Base-by-base conservation (phyloP, 2,797 vertebrate genomes). In the Mus minutoides region DNA sequence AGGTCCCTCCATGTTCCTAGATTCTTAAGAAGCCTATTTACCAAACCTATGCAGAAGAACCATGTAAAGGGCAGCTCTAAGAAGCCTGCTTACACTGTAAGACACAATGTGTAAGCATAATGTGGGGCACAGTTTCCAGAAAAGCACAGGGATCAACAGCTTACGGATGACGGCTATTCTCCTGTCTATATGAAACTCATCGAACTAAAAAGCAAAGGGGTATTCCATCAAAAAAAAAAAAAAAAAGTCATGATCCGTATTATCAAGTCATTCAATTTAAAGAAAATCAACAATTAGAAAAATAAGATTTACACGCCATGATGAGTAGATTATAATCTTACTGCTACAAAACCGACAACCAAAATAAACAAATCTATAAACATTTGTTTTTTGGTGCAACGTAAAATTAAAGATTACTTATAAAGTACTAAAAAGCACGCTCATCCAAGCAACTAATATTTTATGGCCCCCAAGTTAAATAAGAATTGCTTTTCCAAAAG, bases 1-100 rank as follows among this genome's bases (percentile, higher is more conserved):
- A 73, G 93, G 93, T n/a, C 95, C 34, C 87, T 93, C 88, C 73
- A 88, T 14, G 92, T 93, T 86, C 96, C 71, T 71, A 86, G 90
- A 94, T 67, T 89, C 49, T 56, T 62, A 52, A 54, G 83, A 43
- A 93, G 37, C 79, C 14, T 21, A 43, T 43, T 67, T 58, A 49
- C n/a, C 75, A 83, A 87, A 67, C 24, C 62, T 58, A 71, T 14
- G 49, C 43, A 82, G 43, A 83, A 83, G 52, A 92, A 71, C 91
- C 94, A 77, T 1, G 31, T 87, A 95, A 96, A 96, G 91, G 83
- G 6, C 84, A 87, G 71, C 56, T 90, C 9, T 19, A 76, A 84
- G 77, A 87, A 94, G 77, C 0, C 82, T 21, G 78, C 69, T 67
- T 84, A 37, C 88, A 67, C 92, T 34, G n/a, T 87, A 82, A 83